These are phyloP conservation scores for Cuniculus paca DNA, from an alignment of 2,797 vertebrate species.

Conservation along the genomic window DNA sequence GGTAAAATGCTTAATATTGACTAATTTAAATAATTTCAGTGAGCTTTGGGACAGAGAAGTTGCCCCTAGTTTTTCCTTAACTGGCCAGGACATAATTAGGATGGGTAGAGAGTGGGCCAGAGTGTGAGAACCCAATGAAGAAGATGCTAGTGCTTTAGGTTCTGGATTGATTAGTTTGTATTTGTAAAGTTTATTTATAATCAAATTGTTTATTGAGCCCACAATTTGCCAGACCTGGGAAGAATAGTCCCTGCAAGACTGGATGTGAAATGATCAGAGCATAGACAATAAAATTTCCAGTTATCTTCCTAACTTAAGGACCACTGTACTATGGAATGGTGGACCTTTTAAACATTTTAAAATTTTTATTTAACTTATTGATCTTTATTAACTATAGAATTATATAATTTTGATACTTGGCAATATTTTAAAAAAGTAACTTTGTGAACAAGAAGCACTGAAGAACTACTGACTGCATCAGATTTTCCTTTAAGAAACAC, in stretches of 20 bases:
- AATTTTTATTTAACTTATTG: neutral
- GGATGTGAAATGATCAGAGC: neutral
- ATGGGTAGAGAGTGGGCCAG: rapidly evolving
- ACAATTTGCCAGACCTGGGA: neutral
- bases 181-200: neutral
- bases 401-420: neutral
- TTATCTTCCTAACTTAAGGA: neutral
- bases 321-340: neutral
- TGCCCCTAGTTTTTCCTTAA: neutral
- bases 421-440: neutral
- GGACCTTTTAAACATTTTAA: neutral
- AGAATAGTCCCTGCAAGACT: neutral
- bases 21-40: neutral
- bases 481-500: neutral
- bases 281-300: neutral
- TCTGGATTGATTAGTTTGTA: neutral
- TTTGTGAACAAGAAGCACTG: neutral
- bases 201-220: neutral
- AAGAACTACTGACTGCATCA: neutral
- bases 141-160: neutral
- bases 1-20: neutral
- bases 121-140: neutral
- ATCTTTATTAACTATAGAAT: neutral
- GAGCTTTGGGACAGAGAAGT: neutral
- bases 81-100: neutral